These are phyloP conservation scores for Anastrepha ludens DNA, from an alignment of 1,140 invertebrate species.

Conservation along the genomic window DNA sequence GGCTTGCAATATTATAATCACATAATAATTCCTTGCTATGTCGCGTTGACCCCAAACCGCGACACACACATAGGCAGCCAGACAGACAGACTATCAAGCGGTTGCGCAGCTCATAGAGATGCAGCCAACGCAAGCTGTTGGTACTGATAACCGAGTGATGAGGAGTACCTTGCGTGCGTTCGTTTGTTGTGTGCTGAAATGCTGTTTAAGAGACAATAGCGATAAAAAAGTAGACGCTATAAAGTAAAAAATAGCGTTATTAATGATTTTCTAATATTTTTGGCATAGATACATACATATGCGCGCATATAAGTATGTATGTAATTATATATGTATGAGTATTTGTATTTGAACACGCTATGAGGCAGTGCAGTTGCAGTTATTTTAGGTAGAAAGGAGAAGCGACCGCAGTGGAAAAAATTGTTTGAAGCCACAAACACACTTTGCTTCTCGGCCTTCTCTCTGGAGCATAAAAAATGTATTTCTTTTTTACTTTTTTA, in stretches of 20 bases:
- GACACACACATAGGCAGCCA: neutral
- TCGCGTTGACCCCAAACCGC: constrained; percentile 13
- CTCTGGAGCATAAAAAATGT: no score
- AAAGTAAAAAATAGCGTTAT: neutral
- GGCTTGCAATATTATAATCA: neutral
- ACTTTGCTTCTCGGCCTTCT: no score
- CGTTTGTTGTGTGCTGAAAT: neutral
- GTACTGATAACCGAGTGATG: neutral
- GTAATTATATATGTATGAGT: no score
- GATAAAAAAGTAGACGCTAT: neutral
- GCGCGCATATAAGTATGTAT: no score
- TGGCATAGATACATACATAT: no score
- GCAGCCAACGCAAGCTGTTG: neutral
- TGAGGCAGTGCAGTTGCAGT: no score
- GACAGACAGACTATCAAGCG: neutral
- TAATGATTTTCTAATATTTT: no score
- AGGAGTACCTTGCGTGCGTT: neutral
- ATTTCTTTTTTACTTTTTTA: no score
- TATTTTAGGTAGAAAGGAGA: no score
- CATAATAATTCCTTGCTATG: constrained; percentile 13
- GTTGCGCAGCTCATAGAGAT: neutral
- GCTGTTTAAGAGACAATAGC: neutral
- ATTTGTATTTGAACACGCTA: no score
- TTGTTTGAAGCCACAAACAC: no score
- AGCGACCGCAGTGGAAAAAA: no score